Evolutionary conservation across 2,113 vertebrate genomes (phyloP).

Genomic region (Psammodynastes pulverulentus): DNA sequence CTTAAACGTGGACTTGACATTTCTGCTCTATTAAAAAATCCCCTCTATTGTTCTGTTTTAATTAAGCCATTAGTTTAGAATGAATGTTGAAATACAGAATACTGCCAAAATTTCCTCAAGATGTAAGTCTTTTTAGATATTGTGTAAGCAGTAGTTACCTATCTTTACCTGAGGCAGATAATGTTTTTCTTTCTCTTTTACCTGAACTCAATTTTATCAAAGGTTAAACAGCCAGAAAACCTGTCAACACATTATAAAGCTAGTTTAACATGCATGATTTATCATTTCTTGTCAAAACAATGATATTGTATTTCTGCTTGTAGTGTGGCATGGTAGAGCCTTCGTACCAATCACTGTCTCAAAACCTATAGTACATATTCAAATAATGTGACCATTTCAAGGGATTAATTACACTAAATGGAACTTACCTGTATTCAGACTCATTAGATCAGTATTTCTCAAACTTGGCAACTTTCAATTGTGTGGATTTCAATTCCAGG

Average conservation of each 20-base stretch:
- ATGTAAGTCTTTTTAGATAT: not conserved
- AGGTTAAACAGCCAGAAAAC: not conserved
- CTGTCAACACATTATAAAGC: not conserved
- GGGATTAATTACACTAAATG: not conserved
- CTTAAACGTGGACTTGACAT: not conserved
- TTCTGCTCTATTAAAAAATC: not conserved
- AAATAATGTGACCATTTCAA: not conserved
- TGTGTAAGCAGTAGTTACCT: not conserved
- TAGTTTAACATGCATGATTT: not conserved
- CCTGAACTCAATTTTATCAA: not conserved
- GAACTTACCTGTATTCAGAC: not conserved
- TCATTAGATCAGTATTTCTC: not conserved
- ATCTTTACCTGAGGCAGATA: not conserved
- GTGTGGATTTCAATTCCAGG: not conserved
- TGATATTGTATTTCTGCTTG: not conserved
- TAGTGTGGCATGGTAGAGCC: not conserved
- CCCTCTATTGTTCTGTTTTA: not conserved
- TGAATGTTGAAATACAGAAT: not conserved
- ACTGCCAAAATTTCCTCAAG: not conserved
- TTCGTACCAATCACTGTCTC: not conserved
- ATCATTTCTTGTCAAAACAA: not conserved
- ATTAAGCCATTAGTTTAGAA: not conserved
- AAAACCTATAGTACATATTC: not conserved
- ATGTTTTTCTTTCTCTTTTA: not conserved
- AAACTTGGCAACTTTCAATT: not conserved